Conservation (phyloP, 2,888 invertebrate species). For the Spisula solida region DNA sequence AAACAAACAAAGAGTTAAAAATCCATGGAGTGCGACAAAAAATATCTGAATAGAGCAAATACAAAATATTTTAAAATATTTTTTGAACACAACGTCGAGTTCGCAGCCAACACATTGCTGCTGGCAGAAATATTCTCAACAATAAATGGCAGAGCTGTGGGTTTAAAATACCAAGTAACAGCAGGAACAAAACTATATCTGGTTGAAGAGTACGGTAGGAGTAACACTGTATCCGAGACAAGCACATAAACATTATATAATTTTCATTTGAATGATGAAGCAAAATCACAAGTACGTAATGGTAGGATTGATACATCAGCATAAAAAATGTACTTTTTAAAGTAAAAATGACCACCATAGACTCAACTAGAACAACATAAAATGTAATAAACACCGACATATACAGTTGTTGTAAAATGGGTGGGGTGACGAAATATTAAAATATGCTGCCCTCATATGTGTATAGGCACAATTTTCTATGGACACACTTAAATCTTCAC, state of each 20-base stretch:
- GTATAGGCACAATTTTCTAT: slow-evolving; percentile 53
- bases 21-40: not conserved
- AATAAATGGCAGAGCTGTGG: not conserved
- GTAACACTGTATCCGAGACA: not conserved
- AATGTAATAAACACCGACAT: slow-evolving; percentile 5
- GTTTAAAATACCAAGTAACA: not conserved
- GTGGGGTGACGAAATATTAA: slow-evolving; percentile 36
- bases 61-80: not conserved
- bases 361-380: not conserved
- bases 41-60: not conserved
- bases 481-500: slow-evolving; percentile 40
- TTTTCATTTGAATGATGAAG: slow-evolving; percentile 3
- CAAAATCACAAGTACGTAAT: slow-evolving; percentile 23
- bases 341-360: slow-evolving; percentile 12
- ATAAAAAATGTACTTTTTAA: slow-evolving; percentile 22
- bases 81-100: not conserved
- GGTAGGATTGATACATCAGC: not conserved
- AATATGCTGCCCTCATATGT: slow-evolving; percentile 57
- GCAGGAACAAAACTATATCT: not conserved
- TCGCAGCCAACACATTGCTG: not conserved
- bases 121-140: not conserved
- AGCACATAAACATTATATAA: not conserved
- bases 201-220: not conserved
- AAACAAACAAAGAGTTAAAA: not conserved
- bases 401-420: not conserved